A percentile compares a stretch with the other conserved stretches of the same genome.
These are phyloP conservation scores for Rotaria sp. DNA, from an alignment of 2,888 invertebrate genomes.

Conservation along the genomic window DNA sequence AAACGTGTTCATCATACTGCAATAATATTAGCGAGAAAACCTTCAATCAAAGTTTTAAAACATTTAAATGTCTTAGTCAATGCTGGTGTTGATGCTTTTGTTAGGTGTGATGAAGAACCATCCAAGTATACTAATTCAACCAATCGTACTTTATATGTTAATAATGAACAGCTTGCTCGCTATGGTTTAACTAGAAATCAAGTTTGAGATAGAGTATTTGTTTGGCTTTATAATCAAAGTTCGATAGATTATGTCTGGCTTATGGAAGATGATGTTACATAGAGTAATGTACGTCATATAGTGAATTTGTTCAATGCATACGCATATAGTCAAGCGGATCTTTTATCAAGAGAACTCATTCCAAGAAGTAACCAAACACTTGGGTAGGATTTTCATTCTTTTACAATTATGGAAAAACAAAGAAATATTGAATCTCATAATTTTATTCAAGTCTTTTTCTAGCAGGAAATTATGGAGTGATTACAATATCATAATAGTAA, in stretches of 20 bases:
- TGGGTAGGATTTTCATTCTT: background rate
- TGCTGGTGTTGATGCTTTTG: background rate
- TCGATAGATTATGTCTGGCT: background rate
- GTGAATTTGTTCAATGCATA: background rate
- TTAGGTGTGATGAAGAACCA: conserved; percentile 1
- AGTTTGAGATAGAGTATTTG: background rate
- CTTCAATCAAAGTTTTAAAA: background rate
- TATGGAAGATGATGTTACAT: background rate
- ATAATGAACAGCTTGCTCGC: background rate
- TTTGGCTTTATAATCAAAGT: background rate
- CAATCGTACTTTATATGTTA: background rate
- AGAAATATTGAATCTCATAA: too few species aligned
- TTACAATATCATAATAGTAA: too few species aligned
- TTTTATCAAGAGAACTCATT: background rate
- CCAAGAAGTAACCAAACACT: background rate
- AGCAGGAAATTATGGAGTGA: too few species aligned
- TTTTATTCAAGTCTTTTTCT: too few species aligned
- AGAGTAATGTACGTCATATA: background rate
- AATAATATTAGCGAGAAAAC: background rate
- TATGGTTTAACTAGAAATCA: background rate
- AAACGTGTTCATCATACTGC: background rate
- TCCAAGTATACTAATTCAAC: background rate
- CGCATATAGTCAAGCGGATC: background rate
- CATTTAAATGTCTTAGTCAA: background rate
- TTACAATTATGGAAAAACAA: too few species aligned